These are phyloP conservation scores for Mohoua ochrocephala DNA, from an alignment of 2,113 vertebrate species.

Conservation along the genomic window DNA sequence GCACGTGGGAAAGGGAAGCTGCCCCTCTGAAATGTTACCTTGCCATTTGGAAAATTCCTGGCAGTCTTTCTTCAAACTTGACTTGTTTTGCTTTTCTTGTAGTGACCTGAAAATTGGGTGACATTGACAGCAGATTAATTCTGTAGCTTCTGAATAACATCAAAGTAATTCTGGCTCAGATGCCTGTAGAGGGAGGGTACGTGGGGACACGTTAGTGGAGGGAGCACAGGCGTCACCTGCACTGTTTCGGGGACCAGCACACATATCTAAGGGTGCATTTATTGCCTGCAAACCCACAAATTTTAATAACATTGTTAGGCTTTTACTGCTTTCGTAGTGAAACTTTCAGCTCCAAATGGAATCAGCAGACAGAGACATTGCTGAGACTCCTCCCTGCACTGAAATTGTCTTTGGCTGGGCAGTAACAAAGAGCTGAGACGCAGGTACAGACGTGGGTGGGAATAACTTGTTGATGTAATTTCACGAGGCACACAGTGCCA, in stretches of 20 bases:
- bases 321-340: background rate
- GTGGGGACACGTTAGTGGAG: fast-evolving
- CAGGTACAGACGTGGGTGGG: background rate
- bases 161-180: background rate
- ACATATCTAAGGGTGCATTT: background rate
- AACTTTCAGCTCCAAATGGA: background rate
- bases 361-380: background rate
- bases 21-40: background rate
- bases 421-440: background rate
- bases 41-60: conserved; percentile 1
- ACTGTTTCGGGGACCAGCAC: background rate
- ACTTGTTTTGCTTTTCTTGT: background rate
- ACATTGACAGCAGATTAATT: background rate
- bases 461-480: background rate
- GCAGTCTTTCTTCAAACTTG: background rate
- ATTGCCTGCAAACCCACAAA: background rate
- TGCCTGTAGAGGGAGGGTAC: background rate
- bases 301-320: background rate
- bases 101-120: conserved; percentile 4
- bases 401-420: background rate
- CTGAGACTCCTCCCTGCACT: background rate
- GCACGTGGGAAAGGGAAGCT: background rate
- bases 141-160: background rate
- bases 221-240: background rate
- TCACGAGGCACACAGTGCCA: background rate